A percentile compares a stretch with the other conserved stretches of the same genome.
phyloP scores from a whole-genome alignment of 2,888 invertebrate genomes.

The Drosophila barbarae region DNA sequence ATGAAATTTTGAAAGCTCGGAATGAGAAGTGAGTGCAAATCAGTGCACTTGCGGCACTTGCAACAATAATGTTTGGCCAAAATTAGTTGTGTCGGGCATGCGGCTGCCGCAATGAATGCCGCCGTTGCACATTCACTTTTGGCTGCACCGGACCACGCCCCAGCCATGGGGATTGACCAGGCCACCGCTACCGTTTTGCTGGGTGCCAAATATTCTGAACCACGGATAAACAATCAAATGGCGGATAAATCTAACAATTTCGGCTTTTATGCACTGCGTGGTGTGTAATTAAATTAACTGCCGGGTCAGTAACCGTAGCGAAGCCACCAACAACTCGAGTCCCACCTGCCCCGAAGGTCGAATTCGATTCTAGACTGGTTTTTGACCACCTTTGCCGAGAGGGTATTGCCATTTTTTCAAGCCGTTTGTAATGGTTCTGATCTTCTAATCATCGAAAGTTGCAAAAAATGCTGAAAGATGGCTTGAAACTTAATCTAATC shows the following conservation, averaged over 20 bases:
- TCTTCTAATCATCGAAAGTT: not conserved
- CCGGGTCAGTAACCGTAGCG: slow-evolving; percentile 29
- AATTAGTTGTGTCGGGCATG: slow-evolving; percentile 49
- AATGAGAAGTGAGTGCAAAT: slow-evolving; percentile 51
- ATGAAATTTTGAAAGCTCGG: slow-evolving; percentile 48
- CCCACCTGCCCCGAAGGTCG: slow-evolving; percentile 59
- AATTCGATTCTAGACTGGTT: slow-evolving; percentile 13
- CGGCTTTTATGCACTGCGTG: slow-evolving; percentile 25
- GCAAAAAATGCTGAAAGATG: not conserved
- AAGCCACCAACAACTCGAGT: slow-evolving; percentile 5
- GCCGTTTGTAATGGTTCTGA: not conserved
- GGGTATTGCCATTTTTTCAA: not conserved
- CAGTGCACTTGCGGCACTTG: slow-evolving; percentile 49
- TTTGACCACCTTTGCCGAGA: not conserved
- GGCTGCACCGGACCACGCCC: slow-evolving; percentile 60
- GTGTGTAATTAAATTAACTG: slow-evolving; percentile 52
- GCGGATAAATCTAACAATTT: slow-evolving; percentile 56
- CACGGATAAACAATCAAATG: slow-evolving; percentile 40
- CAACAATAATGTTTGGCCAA: slow-evolving; percentile 62
- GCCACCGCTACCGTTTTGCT: slow-evolving; percentile 50
- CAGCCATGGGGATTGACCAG: slow-evolving; percentile 35
- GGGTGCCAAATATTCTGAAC: slow-evolving; percentile 49
- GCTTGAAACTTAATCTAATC: not conserved
- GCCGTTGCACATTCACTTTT: slow-evolving; percentile 69
- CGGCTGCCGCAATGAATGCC: slow-evolving; percentile 20